A percentile compares a stretch with the other conserved stretches of the same genome.
Conservation (phyloP, 2,797 vertebrate species). For the Melanotaenia nigrans region DNA sequence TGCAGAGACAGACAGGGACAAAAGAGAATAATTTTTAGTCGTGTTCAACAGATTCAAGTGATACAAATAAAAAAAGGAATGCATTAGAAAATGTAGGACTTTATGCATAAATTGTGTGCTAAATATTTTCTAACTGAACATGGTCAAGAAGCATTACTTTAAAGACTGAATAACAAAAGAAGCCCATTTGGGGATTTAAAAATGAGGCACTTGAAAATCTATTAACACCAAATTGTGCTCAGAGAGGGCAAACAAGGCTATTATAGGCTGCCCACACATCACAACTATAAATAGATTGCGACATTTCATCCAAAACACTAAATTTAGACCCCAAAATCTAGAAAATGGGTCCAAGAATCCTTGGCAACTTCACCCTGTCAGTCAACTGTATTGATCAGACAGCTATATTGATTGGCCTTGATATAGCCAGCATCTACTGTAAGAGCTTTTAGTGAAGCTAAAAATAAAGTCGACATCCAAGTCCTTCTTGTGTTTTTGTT, state of each 20-base stretch:
- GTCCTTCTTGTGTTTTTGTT: slow-evolving; percentile 31
- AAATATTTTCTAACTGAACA: slow-evolving; percentile 32
- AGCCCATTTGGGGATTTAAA: slow-evolving; percentile 43
- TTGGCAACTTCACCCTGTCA: slow-evolving; percentile 58
- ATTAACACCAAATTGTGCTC: slow-evolving; percentile 48
- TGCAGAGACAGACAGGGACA: slow-evolving; percentile 62
- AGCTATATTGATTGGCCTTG: slow-evolving; percentile 65
- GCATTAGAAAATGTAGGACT: slow-evolving; percentile 36
- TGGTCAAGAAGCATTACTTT: slow-evolving; percentile 20
- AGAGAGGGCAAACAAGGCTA: slow-evolving; percentile 38
- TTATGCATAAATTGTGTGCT: slow-evolving; percentile 36
- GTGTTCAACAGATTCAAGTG: not conserved
- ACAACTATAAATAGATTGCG: slow-evolving; percentile 42
- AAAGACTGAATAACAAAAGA: slow-evolving; percentile 37
- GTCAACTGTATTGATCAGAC: slow-evolving; percentile 68
- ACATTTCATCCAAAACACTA: slow-evolving; percentile 45
- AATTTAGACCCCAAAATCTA: slow-evolving; percentile 62
- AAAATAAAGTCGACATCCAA: slow-evolving; percentile 71
- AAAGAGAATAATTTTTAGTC: slow-evolving; percentile 12
- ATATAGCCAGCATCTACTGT: slow-evolving; percentile 63
- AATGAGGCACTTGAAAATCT: slow-evolving; percentile 55
- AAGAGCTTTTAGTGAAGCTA: slow-evolving; percentile 75
- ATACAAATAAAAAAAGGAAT: slow-evolving; percentile 1
- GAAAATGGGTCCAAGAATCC: slow-evolving; percentile 63
- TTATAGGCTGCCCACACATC: slow-evolving; percentile 44